phyloP scores from a whole-genome alignment of 2,797 vertebrate genomes.

The Serranus cabrilla region DNA sequence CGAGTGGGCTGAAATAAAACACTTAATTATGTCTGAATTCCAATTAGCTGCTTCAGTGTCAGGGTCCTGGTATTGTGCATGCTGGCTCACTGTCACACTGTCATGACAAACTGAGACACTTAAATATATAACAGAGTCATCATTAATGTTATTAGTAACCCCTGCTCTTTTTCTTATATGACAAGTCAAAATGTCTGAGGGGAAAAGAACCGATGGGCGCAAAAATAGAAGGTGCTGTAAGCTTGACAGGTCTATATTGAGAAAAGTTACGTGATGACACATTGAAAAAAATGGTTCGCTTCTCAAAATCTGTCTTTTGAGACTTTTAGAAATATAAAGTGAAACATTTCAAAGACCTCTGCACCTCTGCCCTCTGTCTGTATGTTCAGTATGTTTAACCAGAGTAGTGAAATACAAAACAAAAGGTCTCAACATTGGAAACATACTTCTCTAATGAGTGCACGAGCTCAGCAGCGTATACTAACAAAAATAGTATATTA shows the following conservation, averaged over 20 bases:
- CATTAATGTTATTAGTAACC: constrained; percentile 7
- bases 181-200: constrained; percentile 10
- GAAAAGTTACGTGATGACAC: constrained; percentile 4
- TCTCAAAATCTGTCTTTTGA: constrained; percentile 6
- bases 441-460: background rate
- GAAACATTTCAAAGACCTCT: background rate
- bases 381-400: background rate
- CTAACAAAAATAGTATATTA: background rate
- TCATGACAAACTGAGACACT: background rate
- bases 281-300: background rate
- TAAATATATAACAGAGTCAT: background rate
- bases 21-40: background rate
- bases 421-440: background rate
- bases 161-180: constrained; percentile 2
- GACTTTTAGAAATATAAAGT: constrained; percentile 3
- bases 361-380: background rate
- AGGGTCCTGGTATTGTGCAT: background rate
- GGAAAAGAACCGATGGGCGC: background rate
- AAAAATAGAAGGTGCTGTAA: constrained; percentile 6
- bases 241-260: constrained; percentile 9
- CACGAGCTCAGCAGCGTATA: too few relatives aligned
- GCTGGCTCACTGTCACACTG: background rate
- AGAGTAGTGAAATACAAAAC: background rate
- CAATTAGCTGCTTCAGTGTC: constrained; percentile 8
- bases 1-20: background rate